These are phyloP conservation scores for Pantherophis vulpinus DNA, from an alignment of 2,797 vertebrate genomes.

Conservation along the genomic window DNA sequence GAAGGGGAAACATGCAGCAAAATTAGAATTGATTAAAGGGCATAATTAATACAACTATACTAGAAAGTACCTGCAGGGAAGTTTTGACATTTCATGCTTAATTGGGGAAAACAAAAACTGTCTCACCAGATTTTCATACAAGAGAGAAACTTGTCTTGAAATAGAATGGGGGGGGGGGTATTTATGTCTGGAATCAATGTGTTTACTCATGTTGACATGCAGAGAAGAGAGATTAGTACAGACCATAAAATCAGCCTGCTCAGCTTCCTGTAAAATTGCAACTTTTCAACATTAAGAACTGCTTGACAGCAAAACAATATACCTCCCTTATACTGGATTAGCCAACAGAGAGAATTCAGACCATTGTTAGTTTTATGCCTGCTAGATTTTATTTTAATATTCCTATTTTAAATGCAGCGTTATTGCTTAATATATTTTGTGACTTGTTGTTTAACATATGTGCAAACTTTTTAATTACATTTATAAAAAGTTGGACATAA, in stretches of 20 bases:
- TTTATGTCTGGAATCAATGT: background rate
- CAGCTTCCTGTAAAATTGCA: background rate
- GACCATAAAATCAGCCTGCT: background rate
- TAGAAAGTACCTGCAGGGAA: background rate
- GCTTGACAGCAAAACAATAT: background rate
- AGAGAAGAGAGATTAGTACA: background rate
- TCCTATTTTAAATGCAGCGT: background rate
- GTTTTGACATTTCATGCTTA: background rate
- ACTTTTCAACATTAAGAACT: background rate
- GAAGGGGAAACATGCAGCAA: conserved; percentile 17
- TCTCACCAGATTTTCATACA: background rate
- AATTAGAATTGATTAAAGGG: conserved; percentile 33
- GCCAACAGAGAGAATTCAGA: background rate
- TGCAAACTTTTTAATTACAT: background rate
- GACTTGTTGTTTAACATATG: background rate
- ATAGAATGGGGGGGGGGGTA: background rate
- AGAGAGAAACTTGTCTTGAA: background rate
- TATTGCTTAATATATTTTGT: background rate
- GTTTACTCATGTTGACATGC: background rate
- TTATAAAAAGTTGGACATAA: background rate
- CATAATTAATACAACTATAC: conserved; percentile 23
- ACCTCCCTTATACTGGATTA: background rate
- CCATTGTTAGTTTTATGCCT: background rate
- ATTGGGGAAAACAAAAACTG: background rate
- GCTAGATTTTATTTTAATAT: background rate